Base-by-base conservation (phyloP, 2,888 invertebrate genomes). In the Apodemia duryi region DNA sequence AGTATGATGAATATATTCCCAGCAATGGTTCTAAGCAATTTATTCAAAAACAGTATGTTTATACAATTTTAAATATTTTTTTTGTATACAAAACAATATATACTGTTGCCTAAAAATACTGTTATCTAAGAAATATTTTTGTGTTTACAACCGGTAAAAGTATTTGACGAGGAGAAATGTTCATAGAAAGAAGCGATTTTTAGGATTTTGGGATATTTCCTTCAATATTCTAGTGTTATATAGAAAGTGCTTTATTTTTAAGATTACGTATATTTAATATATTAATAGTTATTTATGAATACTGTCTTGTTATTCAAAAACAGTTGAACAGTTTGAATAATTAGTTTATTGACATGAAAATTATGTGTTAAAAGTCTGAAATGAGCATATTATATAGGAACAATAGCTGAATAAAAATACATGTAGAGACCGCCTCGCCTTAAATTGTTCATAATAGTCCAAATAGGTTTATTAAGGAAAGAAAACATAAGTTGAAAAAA, bases 251-350 rank as follows among this genome's bases (percentile, higher is more conserved):
- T 13, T 60, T 60, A 60, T 60, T 60, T 57, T 60, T 60, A 60
- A 60, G 57, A 35, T 60, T 60, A 60, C 57, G 13, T 60, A 60
- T 35, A 35, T 60, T 60, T 60, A 60, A 60, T 60, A 60, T 60
- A 60, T 60, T 60, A 35, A n/a, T 32, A 60, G 57, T 60, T 60
- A 32, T 60, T 60, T 60, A 60, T 60, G 28, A 32, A 60, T 60
- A 32, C 32, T 60, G 13, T 60, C 11, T 60, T 60, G 54, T 54
- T 54, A 13, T 57, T 57, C 29, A 28, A 10, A 29, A 57, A 57
- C 29, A 11, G 29, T 57, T 57, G 32, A 11, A 54, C 43, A 54
- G 54, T 54, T 54, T 10, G 43, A 43, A 43, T 43, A 46, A 46
- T 46, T 46, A 46, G 46, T 46, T 29, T 29, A 29, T 57, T 29